Conservation (phyloP, 2,888 invertebrate genomes). For the Dasypogon diadema region DNA sequence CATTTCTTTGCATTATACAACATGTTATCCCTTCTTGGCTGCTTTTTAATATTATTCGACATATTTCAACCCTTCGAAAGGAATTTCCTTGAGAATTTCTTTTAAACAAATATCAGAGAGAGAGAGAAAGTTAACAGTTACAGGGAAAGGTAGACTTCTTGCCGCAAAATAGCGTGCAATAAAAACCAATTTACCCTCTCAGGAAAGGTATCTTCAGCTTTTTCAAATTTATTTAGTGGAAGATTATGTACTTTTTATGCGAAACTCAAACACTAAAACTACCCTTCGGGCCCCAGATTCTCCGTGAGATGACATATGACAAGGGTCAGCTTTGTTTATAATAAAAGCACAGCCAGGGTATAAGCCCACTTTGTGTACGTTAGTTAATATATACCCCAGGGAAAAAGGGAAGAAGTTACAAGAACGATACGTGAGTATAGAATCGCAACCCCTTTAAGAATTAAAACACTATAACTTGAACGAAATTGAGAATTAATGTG, state of each 20-base stretch:
- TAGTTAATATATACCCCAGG: conserved; percentile 33
- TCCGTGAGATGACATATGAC: conserved; percentile 37
- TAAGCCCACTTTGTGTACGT: conserved; percentile 11
- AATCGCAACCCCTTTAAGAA: conserved; percentile 12
- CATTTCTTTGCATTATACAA: not conserved
- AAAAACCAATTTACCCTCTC: conserved; percentile 38
- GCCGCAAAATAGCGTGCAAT: conserved; percentile 16
- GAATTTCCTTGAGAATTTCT: not conserved
- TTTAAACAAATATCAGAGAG: conserved; percentile 9
- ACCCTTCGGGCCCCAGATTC: conserved; percentile 22
- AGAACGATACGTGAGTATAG: conserved; percentile 4
- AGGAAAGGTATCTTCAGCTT: not conserved
- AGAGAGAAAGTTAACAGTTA: not conserved
- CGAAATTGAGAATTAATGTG: conserved; percentile 18
- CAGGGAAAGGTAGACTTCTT: conserved; percentile 7
- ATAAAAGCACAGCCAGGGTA: conserved; percentile 20
- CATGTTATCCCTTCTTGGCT: not conserved
- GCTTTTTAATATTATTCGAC: conserved; percentile 1
- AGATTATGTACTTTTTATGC: conserved; percentile 47
- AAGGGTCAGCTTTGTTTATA: conserved; percentile 47
- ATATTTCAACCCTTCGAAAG: not conserved
- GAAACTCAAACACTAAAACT: conserved; percentile 20
- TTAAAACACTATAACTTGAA: conserved; percentile 4
- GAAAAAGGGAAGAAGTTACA: not conserved
- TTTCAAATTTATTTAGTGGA: conserved; percentile 48